Base-by-base conservation (phyloP, 1,140 invertebrate genomes). In the Hormaphis cornu region DNA sequence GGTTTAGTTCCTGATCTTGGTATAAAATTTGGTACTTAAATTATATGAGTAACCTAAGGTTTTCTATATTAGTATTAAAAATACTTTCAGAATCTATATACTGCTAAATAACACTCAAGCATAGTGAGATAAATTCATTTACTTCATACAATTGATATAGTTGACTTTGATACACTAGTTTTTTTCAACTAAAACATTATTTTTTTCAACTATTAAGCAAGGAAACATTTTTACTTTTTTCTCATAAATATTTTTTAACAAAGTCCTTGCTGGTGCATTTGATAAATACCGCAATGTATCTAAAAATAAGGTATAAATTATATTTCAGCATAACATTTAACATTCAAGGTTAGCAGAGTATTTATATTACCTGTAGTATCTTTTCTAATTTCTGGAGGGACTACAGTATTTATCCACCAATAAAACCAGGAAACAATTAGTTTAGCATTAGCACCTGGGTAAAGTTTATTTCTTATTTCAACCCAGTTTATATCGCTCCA, bases 401-500 rank as follows among this genome's bases (percentile, higher is more conserved):
- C 44, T 22, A 1, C 35, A 0, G 8, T 33, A 16, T 10, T 1
- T 9, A 50, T 2, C 61, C 61, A 66, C 5, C 0, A 9, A 50
- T 35, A 18, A n/a, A 66, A 66, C 7, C 48, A 16, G 16, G 12
- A 2, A 48, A 1, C 4, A 44, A 66, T 46, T 3, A 66, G 2
- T 22, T 66, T 48, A 48, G 18, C 50, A 22, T 28, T 48, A 10
- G 44, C 28, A 20, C 44, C 42, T 66, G 61, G 61, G 16, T 48
- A 66, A 9, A 66, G 35, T 50, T 33, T 9, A 30, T 66, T 66
- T 1, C 44, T 48, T 33, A 66, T 16, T 33, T 46, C 14, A 16
- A n/a, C 10, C 61, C 61, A 66, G 50, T 66, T 24, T 16, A 66
- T n/a, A 35, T 66, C 61, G 1, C 44, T 16, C 44, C 44, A 66